Conservation (phyloP, 2,113 vertebrate species). For the Ctenomys sociabilis region DNA sequence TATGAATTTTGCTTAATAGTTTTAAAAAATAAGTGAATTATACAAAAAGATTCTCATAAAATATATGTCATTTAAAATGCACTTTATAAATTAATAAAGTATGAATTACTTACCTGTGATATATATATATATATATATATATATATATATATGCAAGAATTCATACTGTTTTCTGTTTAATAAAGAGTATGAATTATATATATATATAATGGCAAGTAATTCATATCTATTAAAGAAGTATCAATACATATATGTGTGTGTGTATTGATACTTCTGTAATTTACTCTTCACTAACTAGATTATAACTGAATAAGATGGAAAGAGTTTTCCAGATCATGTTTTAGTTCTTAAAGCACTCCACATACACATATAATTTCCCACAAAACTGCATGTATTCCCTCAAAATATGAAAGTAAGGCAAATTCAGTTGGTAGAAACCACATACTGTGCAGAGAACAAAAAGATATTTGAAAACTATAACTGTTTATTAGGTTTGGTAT, state of each 20-base stretch:
- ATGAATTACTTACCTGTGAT: background rate
- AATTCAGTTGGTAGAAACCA: background rate
- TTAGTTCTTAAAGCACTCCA: constrained; percentile 39
- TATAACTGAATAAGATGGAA: constrained; percentile 61
- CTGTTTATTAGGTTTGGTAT: background rate
- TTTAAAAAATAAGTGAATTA: constrained; percentile 61
- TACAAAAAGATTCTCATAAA: constrained; percentile 21
- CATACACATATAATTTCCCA: background rate
- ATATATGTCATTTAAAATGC: background rate
- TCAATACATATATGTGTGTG: too few relatives aligned
- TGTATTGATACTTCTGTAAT: background rate
- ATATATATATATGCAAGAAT: too few relatives aligned
- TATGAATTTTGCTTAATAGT: background rate
- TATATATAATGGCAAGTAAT: too few relatives aligned
- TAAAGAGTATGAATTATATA: too few relatives aligned
- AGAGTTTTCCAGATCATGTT: constrained; percentile 42
- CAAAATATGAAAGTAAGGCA: background rate
- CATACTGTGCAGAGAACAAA: background rate
- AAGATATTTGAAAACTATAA: background rate
- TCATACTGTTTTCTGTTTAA: too few relatives aligned
- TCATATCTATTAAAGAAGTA: too few relatives aligned
- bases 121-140: too few relatives aligned
- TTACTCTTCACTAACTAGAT: constrained; percentile 44
- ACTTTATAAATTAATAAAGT: background rate
- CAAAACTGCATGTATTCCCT: background rate